A percentile compares a stretch with the other conserved stretches of the same genome.
Evolutionary conservation across 2,888 invertebrate species (phyloP).

Genomic region (Myopa testacea): DNA sequence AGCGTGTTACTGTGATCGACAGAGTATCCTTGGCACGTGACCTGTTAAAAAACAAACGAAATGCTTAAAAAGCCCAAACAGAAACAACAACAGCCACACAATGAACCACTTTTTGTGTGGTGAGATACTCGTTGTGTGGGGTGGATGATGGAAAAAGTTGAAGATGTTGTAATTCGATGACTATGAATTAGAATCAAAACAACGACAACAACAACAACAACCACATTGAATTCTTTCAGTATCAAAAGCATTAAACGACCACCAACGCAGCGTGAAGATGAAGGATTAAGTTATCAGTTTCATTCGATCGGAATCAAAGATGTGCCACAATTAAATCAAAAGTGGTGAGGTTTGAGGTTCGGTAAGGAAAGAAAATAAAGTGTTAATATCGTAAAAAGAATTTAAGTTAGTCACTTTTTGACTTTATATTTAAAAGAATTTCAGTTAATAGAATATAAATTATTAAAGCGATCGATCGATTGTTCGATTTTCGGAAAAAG

Average conservation of each 20-base stretch:
- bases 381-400: neutral
- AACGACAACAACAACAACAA: neutral
- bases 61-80: conserved; percentile 34
- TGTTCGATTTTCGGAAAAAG: too few relatives aligned
- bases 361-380: neutral
- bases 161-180: conserved; percentile 24
- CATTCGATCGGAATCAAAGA: conserved; percentile 14
- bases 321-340: conserved; percentile 14
- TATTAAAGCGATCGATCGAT: neutral
- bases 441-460: neutral
- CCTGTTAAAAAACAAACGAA: conserved; percentile 47
- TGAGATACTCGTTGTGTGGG: neutral
- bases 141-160: conserved; percentile 15
- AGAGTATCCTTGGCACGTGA: conserved; percentile 50
- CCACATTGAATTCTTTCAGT: neutral
- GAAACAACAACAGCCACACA: neutral
- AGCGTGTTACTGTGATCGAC: conserved; percentile 33
- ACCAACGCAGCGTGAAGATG: conserved; percentile 14
- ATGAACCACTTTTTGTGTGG: neutral
- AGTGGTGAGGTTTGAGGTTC: neutral
- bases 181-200: conserved; percentile 24
- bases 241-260: neutral
- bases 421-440: too few relatives aligned
- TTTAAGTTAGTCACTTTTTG: too few relatives aligned
- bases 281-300: conserved; percentile 17